These are phyloP conservation scores for Leucosticte australis DNA, from an alignment of 2,113 vertebrate genomes.

Conservation along the genomic window DNA sequence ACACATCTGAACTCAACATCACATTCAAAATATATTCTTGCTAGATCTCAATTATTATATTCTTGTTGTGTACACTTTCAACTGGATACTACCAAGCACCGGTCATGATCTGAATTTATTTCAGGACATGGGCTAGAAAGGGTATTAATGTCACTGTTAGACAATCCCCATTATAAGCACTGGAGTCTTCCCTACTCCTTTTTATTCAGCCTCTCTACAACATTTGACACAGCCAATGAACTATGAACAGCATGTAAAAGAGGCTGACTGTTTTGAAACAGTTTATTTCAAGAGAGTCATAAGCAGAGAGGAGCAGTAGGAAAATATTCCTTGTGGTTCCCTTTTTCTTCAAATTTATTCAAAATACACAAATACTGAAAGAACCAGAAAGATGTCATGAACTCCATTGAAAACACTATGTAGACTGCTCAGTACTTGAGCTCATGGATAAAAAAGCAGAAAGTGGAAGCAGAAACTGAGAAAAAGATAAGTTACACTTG, in stretches of 20 bases:
- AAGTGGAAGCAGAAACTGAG: not conserved
- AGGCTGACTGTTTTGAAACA: not conserved
- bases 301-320: not conserved
- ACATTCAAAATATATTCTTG: not conserved
- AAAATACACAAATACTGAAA: not conserved
- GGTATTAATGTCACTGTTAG: not conserved
- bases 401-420: not conserved
- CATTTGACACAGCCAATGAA: not conserved
- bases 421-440: not conserved
- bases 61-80: not conserved
- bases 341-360: not conserved
- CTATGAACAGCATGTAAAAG: not conserved
- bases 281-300: not conserved
- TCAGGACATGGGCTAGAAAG: not conserved
- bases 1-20: not conserved
- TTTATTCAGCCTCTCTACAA: not conserved
- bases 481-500: not conserved
- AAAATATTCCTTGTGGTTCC: not conserved
- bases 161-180: not conserved
- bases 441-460: constrained; percentile 5
- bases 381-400: not conserved
- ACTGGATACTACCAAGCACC: not conserved
- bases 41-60: not conserved
- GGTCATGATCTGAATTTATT: not conserved
- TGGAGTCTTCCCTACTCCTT: not conserved